These are phyloP conservation scores for Chorisops tibialis DNA, from an alignment of 2,888 invertebrate genomes.

Conservation along the genomic window DNA sequence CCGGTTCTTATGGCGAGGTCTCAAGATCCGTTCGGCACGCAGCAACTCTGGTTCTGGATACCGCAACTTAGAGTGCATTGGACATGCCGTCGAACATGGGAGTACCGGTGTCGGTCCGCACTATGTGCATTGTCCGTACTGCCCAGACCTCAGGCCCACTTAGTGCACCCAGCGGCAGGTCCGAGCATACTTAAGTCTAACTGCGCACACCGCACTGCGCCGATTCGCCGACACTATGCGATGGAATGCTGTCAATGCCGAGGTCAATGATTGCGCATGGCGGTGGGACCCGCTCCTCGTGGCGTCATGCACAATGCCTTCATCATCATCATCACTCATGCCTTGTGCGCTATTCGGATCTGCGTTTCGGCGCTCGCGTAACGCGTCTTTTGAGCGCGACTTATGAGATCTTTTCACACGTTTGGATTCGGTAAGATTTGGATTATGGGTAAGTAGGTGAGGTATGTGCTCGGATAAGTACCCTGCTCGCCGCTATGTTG, in stretches of 20 bases:
- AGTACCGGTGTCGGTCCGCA: constrained; percentile 10
- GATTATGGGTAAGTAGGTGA: constrained; percentile 21
- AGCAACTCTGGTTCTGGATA: too few relatives aligned
- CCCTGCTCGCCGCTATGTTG: too few relatives aligned
- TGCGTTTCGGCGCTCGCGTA: neutral
- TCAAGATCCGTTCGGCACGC: too few relatives aligned
- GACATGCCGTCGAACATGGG: too few relatives aligned
- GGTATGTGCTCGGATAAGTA: neutral
- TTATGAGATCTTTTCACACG: constrained; percentile 20
- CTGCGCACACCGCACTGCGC: constrained; percentile 4
- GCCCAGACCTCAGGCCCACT: constrained; percentile 3
- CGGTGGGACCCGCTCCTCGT: constrained; percentile 21
- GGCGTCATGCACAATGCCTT: constrained; percentile 21
- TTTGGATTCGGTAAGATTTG: constrained; percentile 4
- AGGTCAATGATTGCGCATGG: constrained; percentile 33
- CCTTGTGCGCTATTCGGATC: neutral
- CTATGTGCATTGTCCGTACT: constrained; percentile 1
- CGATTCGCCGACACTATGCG: constrained; percentile 18
- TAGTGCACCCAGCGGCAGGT: constrained; percentile 2
- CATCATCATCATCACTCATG: neutral
- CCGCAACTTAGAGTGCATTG: too few relatives aligned
- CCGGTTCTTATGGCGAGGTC: neutral
- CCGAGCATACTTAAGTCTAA: neutral
- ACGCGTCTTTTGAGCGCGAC: neutral
- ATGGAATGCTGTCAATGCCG: constrained; percentile 32